Conservation (phyloP, 2,888 invertebrate genomes). For the Thereva unica region DNA sequence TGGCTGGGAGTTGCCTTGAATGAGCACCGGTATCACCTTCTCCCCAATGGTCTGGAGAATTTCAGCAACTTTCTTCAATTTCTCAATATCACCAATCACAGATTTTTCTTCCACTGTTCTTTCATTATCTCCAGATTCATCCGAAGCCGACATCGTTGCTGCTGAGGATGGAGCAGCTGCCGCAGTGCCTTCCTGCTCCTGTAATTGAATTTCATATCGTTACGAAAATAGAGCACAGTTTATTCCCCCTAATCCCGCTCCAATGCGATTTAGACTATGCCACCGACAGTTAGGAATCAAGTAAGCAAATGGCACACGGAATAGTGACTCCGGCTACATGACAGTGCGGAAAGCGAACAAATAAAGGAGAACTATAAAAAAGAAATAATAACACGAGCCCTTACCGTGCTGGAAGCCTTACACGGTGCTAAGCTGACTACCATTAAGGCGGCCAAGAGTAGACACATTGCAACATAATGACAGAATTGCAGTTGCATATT, state of each 20-base stretch:
- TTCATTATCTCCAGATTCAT: background rate
- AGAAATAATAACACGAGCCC: too few species aligned
- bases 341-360: too few species aligned
- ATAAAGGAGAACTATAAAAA: too few species aligned
- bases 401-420: too few species aligned
- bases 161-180: background rate
- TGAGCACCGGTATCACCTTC: conserved; percentile 50
- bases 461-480: conserved; percentile 2
- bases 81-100: conserved; percentile 39
- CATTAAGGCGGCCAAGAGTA: background rate
- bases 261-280: background rate
- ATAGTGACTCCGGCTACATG: too few species aligned
- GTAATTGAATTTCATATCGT: conserved; percentile 18
- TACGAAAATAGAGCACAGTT: background rate
- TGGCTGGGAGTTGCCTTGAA: background rate
- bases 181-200: conserved; percentile 24
- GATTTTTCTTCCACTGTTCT: conserved; percentile 17
- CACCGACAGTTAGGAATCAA: background rate
- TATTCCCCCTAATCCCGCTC: background rate
- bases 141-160: background rate
- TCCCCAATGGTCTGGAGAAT: conserved; percentile 51
- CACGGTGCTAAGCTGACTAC: too few species aligned
- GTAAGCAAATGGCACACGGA: too few species aligned
- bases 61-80: conserved; percentile 49
- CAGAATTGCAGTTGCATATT: background rate